Evolutionary conservation across 2,888 invertebrate genomes (phyloP).

Genomic region (Podotricha telesiphe): DNA sequence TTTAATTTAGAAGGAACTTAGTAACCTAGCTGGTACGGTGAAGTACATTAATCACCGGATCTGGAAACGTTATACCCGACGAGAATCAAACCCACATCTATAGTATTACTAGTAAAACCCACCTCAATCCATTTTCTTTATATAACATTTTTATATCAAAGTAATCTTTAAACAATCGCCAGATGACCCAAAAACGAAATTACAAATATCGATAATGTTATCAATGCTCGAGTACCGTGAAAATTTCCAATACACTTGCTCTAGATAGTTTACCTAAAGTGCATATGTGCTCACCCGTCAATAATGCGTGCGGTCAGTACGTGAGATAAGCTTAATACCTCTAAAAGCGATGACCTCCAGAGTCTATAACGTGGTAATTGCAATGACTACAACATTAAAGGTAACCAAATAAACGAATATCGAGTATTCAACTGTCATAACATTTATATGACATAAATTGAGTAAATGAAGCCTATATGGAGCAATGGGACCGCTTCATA

Average conservation of each 20-base stretch:
- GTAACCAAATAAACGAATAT: slow-evolving; percentile 26
- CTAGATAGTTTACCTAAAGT: slow-evolving; percentile 60
- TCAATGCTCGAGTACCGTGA: slow-evolving; percentile 51
- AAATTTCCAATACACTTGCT: slow-evolving; percentile 69
- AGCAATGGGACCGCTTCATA: no score
- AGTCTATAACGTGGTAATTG: slow-evolving; percentile 43
- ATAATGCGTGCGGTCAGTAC: slow-evolving; percentile 59
- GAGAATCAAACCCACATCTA: no score
- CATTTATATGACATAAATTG: background rate
- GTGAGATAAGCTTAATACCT: slow-evolving; percentile 60
- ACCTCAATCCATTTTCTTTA: background rate
- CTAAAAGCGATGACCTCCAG: slow-evolving; percentile 58
- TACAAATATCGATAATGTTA: slow-evolving; percentile 31
- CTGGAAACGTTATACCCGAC: no score
- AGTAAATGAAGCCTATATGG: no score
- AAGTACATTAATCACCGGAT: no score
- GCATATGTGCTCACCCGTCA: slow-evolving; percentile 59
- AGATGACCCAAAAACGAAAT: slow-evolving; percentile 40
- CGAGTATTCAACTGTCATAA: slow-evolving; percentile 21
- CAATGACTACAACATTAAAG: slow-evolving; percentile 33
- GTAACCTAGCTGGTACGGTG: no score
- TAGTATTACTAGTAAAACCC: no score
- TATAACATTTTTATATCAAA: slow-evolving; percentile 19
- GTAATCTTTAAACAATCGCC: slow-evolving; percentile 13
- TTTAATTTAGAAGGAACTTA: no score